These are phyloP conservation scores for Chlamydotis undulata DNA, from an alignment of 2,113 vertebrate genomes.

Conservation along the genomic window DNA sequence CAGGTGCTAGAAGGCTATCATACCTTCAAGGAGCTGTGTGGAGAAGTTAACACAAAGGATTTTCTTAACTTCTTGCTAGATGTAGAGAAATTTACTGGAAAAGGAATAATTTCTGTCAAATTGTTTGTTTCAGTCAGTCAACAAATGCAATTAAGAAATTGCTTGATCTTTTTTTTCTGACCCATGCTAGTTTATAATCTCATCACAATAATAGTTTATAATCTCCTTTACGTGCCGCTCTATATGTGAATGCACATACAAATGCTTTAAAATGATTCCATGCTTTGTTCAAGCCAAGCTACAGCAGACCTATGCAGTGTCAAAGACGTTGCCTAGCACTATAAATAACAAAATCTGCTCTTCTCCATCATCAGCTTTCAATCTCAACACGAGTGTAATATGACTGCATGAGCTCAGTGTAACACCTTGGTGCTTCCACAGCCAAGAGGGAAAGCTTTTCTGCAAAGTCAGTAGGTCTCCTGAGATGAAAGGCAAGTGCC, in stretches of 20 bases:
- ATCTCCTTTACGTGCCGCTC: neutral
- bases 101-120: neutral
- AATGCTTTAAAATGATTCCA: neutral
- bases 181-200: neutral
- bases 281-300: neutral
- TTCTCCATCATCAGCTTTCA: conserved; percentile 10
- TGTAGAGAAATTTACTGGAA: neutral
- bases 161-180: neutral
- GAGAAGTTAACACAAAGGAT: neutral
- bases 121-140: neutral
- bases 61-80: neutral
- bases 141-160: neutral
- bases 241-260: neutral
- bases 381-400: neutral
- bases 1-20: neutral
- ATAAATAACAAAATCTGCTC: conserved; percentile 16
- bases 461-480: conserved; percentile 19
- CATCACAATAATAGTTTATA: neutral
- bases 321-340: neutral
- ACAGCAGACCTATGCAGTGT: neutral
- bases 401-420: neutral
- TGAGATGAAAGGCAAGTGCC: neutral
- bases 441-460: neutral
- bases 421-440: neutral
- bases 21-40: neutral